Evolutionary conservation across 2,888 invertebrate species (phyloP).

Genomic region (Andrena hattorfiana): DNA sequence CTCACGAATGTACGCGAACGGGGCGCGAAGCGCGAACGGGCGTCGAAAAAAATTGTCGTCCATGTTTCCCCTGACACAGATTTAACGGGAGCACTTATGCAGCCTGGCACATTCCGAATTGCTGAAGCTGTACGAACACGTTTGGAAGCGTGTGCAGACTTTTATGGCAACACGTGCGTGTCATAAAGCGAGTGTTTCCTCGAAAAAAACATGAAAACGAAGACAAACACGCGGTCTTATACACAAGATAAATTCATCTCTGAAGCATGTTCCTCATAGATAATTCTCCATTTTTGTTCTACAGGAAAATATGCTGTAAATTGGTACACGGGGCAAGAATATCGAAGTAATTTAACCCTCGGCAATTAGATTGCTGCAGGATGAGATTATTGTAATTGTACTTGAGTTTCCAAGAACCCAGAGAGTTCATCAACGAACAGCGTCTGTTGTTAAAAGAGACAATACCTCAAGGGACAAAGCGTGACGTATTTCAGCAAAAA

Average conservation of each 20-base stretch:
- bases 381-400: not conserved
- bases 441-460: not conserved
- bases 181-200: conserved; percentile 65
- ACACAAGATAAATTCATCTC: conserved; percentile 45
- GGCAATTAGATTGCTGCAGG: not conserved
- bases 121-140: conserved; percentile 29
- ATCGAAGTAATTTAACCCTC: not conserved
- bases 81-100: conserved; percentile 63
- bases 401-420: conserved; percentile 7
- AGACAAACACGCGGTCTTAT: conserved; percentile 36
- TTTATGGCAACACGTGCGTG: conserved; percentile 65
- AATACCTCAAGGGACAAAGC: conserved; percentile 12
- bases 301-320: not conserved
- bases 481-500: conserved; percentile 35
- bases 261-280: not conserved
- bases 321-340: not conserved
- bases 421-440: not conserved
- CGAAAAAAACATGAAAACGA: conserved; percentile 59
- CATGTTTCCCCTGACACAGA: conserved; percentile 56
- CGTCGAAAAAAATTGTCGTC: conserved; percentile 36
- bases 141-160: conserved; percentile 26
- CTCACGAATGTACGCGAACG: not conserved
- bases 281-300: not conserved
- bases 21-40: not conserved
- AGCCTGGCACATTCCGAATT: conserved; percentile 50